Base-by-base conservation (phyloP, 2,797 vertebrate genomes). In the Graptemys geographica region DNA sequence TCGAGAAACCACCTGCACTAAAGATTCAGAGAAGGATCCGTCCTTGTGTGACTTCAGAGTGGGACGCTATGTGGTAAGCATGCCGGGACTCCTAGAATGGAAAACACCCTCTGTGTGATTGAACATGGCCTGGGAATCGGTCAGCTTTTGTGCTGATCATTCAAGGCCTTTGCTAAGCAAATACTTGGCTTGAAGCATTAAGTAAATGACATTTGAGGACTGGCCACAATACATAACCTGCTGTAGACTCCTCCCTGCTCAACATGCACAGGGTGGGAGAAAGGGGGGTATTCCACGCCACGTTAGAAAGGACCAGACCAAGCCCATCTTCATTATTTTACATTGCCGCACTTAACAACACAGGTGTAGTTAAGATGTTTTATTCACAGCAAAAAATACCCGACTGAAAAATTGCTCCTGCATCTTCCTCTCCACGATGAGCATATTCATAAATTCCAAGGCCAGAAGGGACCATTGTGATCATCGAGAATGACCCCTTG, bases 1-100 rank as follows among this genome's bases (percentile, higher is more conserved):
- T 51, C 96, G 92, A 11, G 97, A 98, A 87, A 98, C 98, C 0
- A 83, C 83, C 1, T 98, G 98, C 90, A 3, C 57, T 1, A 98
- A 93, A 59, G 89, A 86, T 4, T 97, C 97, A 0, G 92, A 93
- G 11, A 95, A 90, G 88, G 96, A 98, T 19, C 96, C 97, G 0
- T 79, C 33, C 15, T 85, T 86, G 0, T 98, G 98, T 4, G 56
- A 27, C 87, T 98, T 98, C 95, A 97, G 72, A 90, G 86, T 72
- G 15, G 97, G 96, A 8, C 96, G 92, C 83, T 95, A 91, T 0
- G n/a, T 79, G 96, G 98, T 98, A 31, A 95, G 98, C 49, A 69
- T 4, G 5, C 28, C 11, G 31, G 76, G 4, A 49, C 47, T 33
- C 1, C 1, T 6, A 0, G 0, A 3, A 37, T 55, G 37, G 47